Conservation (phyloP, 2,888 invertebrate genomes). For the Macaria liturata region DNA sequence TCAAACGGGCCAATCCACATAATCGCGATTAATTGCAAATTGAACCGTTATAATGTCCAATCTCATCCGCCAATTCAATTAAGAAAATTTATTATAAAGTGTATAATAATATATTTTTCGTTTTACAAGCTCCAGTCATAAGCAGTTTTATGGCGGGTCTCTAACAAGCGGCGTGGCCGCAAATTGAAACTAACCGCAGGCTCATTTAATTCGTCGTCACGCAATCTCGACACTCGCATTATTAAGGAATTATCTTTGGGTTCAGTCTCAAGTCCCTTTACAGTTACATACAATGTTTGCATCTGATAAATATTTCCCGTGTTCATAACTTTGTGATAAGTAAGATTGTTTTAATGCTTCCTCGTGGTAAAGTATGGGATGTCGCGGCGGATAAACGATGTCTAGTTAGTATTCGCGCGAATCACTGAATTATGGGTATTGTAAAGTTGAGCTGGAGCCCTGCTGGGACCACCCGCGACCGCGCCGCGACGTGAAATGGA, state of each 20-base stretch:
- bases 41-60: slow-evolving; percentile 36
- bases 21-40: slow-evolving; percentile 34
- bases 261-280: slow-evolving; percentile 18
- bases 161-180: slow-evolving; percentile 64
- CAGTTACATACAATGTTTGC: slow-evolving; percentile 34
- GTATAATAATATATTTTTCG: slow-evolving; percentile 40
- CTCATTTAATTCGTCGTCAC: slow-evolving; percentile 65
- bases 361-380: slow-evolving; percentile 62
- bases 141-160: slow-evolving; percentile 56
- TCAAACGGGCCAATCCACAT: slow-evolving; percentile 24
- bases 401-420: slow-evolving; percentile 72
- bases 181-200: slow-evolving; percentile 71
- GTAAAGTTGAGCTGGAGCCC: slow-evolving; percentile 63
- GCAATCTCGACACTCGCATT: slow-evolving; percentile 50
- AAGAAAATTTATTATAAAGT: slow-evolving; percentile 35
- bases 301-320: slow-evolving; percentile 43
- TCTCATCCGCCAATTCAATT: slow-evolving; percentile 41
- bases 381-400: slow-evolving; percentile 63
- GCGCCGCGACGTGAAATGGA: slow-evolving; percentile 43
- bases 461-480: slow-evolving; percentile 78
- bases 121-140: slow-evolving; percentile 50
- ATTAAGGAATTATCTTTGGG: slow-evolving; percentile 35
- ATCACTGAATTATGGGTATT: slow-evolving; percentile 76
- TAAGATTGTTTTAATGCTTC: slow-evolving; percentile 68
- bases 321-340: slow-evolving; percentile 44